A percentile compares a stretch with the other conserved stretches of the same genome.
Evolutionary conservation across 2,113 vertebrate species (phyloP).

Genomic region (Charina bottae): DNA sequence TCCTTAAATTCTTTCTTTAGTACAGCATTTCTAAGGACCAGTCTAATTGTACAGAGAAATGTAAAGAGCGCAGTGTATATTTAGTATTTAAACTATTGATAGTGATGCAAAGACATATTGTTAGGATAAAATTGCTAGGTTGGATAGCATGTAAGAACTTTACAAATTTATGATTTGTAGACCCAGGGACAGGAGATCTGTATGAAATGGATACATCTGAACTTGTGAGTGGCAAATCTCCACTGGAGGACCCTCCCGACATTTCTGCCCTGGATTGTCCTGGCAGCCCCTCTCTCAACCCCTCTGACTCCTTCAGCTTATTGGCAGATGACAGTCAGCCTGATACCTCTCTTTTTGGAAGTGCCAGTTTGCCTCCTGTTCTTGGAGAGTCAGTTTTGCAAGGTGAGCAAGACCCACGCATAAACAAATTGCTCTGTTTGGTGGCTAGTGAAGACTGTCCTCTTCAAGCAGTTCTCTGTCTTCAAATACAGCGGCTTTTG

Average conservation of each 20-base stretch:
- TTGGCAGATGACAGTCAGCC: slow-evolving; percentile 67
- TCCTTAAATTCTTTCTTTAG: background rate
- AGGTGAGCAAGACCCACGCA: slow-evolving; percentile 52
- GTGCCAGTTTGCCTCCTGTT: slow-evolving; percentile 60
- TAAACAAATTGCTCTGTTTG: background rate
- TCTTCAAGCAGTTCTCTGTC: background rate
- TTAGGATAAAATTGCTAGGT: background rate
- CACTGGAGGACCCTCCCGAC: slow-evolving; percentile 71
- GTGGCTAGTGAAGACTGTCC: background rate
- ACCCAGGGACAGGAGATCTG: slow-evolving; percentile 72
- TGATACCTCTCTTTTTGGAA: slow-evolving; percentile 59
- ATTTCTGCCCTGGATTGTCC: slow-evolving; percentile 68
- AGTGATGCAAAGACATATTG: background rate
- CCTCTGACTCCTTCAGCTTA: slow-evolving; percentile 67
- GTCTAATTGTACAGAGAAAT: background rate
- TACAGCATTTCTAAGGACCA: background rate
- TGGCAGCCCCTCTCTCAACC: slow-evolving; percentile 53
- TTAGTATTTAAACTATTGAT: background rate
- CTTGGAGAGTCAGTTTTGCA: slow-evolving; percentile 69
- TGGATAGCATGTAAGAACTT: background rate
- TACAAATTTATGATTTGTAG: slow-evolving; percentile 39
- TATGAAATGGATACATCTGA: slow-evolving; percentile 73
- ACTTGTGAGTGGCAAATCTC: slow-evolving; percentile 70
- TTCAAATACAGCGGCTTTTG: background rate
- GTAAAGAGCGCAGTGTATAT: too few species aligned